These are phyloP conservation scores for Pogonophryne albipinna DNA, from an alignment of 2,797 vertebrate genomes.

Conservation along the genomic window DNA sequence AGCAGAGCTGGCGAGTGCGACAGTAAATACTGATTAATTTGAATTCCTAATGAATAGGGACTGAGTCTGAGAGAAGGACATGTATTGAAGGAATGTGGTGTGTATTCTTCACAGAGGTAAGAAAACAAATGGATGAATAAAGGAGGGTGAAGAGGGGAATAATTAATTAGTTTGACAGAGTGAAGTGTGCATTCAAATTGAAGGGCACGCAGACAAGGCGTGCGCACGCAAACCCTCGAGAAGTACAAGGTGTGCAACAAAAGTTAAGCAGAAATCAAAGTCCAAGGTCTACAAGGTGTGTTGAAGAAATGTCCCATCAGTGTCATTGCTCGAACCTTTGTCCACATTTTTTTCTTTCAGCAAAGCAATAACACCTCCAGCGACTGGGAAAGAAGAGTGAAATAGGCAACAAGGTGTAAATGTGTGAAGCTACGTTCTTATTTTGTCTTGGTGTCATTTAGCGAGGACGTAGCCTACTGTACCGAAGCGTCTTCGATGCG, in stretches of 20 bases:
- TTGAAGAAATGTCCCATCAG: slow-evolving; percentile 49
- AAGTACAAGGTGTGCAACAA: slow-evolving; percentile 67
- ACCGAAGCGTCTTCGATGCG: slow-evolving; percentile 35
- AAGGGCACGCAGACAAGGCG: slow-evolving; percentile 69
- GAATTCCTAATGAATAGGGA: slow-evolving; percentile 81
- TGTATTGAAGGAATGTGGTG: slow-evolving; percentile 79
- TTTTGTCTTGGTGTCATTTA: slow-evolving; percentile 44
- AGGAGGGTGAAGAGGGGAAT: slow-evolving; percentile 78
- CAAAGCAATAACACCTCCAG: slow-evolving; percentile 30
- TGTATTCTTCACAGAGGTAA: slow-evolving; percentile 73
- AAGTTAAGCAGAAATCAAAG: slow-evolving; percentile 75
- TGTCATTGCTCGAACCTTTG: slow-evolving; percentile 38
- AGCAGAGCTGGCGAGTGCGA: slow-evolving; percentile 75
- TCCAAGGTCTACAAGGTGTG: slow-evolving; percentile 63
- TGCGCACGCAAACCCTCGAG: slow-evolving; percentile 48
- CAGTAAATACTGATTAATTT: slow-evolving; percentile 84
- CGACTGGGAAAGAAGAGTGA: slow-evolving; percentile 21
- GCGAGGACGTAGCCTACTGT: slow-evolving; percentile 30
- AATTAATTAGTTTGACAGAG: slow-evolving; percentile 79
- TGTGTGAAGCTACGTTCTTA: slow-evolving; percentile 38
- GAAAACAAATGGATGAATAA: slow-evolving; percentile 79
- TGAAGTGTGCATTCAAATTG: slow-evolving; percentile 80
- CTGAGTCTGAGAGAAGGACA: slow-evolving; percentile 68
- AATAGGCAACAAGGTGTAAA: slow-evolving; percentile 37
- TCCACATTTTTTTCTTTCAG: slow-evolving; percentile 26